phyloP scores from a whole-genome alignment of 2,797 vertebrate species.

The Sparidentex hasta region DNA sequence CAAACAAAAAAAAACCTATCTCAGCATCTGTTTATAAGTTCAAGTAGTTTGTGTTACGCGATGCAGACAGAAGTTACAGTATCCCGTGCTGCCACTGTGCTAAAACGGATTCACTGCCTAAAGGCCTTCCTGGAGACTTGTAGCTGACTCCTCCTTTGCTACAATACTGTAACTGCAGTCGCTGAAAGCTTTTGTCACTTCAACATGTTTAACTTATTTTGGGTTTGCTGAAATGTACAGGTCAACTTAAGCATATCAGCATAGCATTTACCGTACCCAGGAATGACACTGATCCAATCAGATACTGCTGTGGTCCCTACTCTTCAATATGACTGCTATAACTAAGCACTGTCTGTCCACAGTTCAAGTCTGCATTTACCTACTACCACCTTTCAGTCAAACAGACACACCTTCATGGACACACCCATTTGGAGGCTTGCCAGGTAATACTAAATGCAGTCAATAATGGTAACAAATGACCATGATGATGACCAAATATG shows the following conservation, averaged over 20 bases:
- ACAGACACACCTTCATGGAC: neutral
- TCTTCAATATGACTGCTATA: neutral
- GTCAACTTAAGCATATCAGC: no score
- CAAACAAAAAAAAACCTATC: neutral
- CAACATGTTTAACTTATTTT: no score
- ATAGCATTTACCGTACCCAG: no score
- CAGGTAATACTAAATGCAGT: no score
- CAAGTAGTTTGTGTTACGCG: no score
- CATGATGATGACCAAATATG: no score
- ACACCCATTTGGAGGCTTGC: neutral
- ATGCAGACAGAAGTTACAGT: neutral
- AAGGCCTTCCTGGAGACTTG: neutral
- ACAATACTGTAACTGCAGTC: no score
- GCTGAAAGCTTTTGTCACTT: no score
- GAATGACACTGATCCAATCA: neutral
- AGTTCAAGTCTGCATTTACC: no score
- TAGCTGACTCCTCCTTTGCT: neutral
- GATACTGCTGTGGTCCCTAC: neutral
- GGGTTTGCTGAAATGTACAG: no score
- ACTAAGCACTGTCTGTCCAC: neutral
- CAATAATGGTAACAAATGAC: no score
- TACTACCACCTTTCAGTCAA: neutral
- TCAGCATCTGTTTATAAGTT: neutral
- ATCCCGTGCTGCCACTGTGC: neutral
- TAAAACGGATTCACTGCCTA: neutral